These are phyloP conservation scores for Amphiprion percula DNA, from an alignment of 2,113 vertebrate genomes.

Conservation along the genomic window DNA sequence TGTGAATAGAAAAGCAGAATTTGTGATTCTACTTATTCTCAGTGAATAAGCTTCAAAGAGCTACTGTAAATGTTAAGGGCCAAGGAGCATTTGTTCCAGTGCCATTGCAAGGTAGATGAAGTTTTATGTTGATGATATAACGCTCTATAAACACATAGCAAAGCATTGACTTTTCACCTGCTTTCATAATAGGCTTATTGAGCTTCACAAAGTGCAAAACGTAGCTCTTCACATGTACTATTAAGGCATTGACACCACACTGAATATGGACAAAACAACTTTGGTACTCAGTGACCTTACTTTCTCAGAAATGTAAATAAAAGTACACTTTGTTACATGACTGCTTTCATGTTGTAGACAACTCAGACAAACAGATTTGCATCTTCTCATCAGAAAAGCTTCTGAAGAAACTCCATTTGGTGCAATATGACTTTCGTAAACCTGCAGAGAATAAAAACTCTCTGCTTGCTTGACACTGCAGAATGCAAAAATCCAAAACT, in stretches of 20 bases:
- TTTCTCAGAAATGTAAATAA: not conserved
- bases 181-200: not conserved
- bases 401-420: not conserved
- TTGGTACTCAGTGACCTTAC: not conserved
- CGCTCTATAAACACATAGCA: not conserved
- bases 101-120: not conserved
- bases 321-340: not conserved
- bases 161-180: not conserved
- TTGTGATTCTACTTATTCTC: not conserved
- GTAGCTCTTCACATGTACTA: not conserved
- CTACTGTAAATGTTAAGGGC: too few relatives aligned
- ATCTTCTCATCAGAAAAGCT: not conserved
- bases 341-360: slow-evolving; percentile 1
- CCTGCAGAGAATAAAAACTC: not conserved
- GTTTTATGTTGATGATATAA: slow-evolving; percentile 6
- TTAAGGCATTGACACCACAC: slow-evolving; percentile 9
- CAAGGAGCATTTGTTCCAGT: too few relatives aligned
- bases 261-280: not conserved
- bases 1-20: slow-evolving; percentile 3
- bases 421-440: not conserved
- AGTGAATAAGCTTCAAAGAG: too few relatives aligned
- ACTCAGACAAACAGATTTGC: not conserved
- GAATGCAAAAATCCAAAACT: not conserved
- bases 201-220: not conserved
- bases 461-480: not conserved